Percentiles rank a stretch among this genome's conserved stretches.
Evolutionary conservation across 1,140 invertebrate species (phyloP).

Genomic region (Theocolax elegans): DNA sequence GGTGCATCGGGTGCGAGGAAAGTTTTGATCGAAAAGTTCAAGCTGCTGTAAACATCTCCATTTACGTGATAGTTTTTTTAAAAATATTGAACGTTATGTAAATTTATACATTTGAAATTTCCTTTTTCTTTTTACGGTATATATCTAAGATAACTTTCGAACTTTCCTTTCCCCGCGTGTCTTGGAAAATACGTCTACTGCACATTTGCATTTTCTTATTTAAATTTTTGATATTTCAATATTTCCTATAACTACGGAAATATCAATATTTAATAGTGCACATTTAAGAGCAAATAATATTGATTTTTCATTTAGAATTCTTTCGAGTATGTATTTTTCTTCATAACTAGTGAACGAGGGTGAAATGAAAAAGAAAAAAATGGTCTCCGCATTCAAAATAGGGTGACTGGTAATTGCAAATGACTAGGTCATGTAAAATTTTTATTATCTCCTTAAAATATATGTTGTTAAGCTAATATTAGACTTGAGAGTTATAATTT

Average conservation of each 20-base stretch:
- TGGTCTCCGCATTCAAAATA: no score
- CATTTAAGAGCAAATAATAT: no score
- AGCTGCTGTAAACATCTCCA: neutral
- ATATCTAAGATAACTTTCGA: neutral
- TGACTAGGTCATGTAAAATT: no score
- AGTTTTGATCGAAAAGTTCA: constrained; percentile 1
- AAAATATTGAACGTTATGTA: constrained; percentile 5
- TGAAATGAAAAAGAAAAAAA: no score
- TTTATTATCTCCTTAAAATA: neutral
- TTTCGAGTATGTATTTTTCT: no score
- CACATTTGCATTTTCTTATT: constrained; percentile 15
- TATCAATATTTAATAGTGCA: constrained; percentile 1
- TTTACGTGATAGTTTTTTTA: neutral
- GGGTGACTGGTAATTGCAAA: no score
- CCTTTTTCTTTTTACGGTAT: neutral
- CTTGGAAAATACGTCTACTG: constrained; percentile 6
- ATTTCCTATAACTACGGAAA: constrained; percentile 2
- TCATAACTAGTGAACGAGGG: no score
- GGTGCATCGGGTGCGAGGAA: no score
- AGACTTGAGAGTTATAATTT: neutral
- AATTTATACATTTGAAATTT: constrained; percentile 21
- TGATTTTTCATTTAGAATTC: no score
- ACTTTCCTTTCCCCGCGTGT: constrained; percentile 7
- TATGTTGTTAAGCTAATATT: neutral
- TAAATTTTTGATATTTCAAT: constrained; percentile 20